A percentile compares a stretch with the other conserved stretches of the same genome.
phyloP scores from a whole-genome alignment of 2,888 invertebrate species.

The Eurytoma adleriae region DNA sequence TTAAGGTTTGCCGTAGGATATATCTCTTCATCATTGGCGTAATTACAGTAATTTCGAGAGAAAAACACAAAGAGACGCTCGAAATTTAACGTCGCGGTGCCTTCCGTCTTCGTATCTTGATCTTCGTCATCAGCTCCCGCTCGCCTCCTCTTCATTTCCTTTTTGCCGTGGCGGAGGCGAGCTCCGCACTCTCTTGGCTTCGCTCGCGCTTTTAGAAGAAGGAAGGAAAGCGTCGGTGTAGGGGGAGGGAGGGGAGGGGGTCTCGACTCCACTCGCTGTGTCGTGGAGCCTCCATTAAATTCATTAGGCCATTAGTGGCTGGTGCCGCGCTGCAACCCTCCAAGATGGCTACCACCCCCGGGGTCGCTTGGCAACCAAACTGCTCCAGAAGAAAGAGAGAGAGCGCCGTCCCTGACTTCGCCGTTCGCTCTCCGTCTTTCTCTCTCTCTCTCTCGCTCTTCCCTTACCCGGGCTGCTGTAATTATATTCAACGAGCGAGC shows the following conservation, averaged over 20 bases:
- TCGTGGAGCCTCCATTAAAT: slow-evolving; percentile 75
- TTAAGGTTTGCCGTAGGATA: too few relatives aligned
- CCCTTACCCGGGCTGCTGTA: slow-evolving; percentile 63
- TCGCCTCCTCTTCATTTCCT: slow-evolving; percentile 28
- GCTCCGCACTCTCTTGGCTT: slow-evolving; percentile 2
- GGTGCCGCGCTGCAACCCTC: slow-evolving; percentile 71
- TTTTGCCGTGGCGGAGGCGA: slow-evolving; percentile 5
- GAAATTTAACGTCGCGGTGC: too few relatives aligned
- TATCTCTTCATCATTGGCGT: too few relatives aligned
- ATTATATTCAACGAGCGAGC: slow-evolving; percentile 75
- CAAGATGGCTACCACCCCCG: slow-evolving; percentile 73
- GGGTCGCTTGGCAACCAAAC: slow-evolving; percentile 74
- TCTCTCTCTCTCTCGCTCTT: slow-evolving; percentile 47
- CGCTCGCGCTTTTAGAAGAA: slow-evolving; percentile 16
- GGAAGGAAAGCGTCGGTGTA: not conserved
- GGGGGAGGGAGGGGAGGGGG: not conserved
- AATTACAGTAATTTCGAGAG: too few relatives aligned
- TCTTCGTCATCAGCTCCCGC: slow-evolving; percentile 40
- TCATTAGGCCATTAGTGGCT: slow-evolving; percentile 77
- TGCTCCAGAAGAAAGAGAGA: slow-evolving; percentile 55
- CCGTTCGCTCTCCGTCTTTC: not conserved
- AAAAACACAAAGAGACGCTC: too few relatives aligned
- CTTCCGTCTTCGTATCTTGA: slow-evolving; percentile 3
- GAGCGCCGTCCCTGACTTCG: slow-evolving; percentile 28
- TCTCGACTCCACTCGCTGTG: slow-evolving; percentile 32